Base-by-base conservation (phyloP, 1,140 invertebrate species). In the Zaprionus davidi region DNA sequence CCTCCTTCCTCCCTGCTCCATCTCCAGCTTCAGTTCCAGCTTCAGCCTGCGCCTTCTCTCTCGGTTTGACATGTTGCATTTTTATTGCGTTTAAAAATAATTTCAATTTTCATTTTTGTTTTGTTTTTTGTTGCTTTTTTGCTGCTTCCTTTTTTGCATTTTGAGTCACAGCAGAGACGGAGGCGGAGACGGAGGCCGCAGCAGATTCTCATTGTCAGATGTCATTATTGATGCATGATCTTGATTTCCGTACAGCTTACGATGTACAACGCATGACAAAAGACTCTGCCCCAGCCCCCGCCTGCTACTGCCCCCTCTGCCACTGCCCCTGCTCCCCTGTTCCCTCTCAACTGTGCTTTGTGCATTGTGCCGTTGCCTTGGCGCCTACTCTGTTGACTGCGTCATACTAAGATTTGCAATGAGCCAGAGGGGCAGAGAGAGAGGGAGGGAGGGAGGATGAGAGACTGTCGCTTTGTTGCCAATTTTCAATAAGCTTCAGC, bases 191-290 rank as follows among this genome's bases (percentile, higher is more conserved):
- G 0, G 38, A 5, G 5, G 58, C 38, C n/a, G 58, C 67, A 67
- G 44, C 71, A 71, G 73, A 36, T 71, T 76, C 79, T 81, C 80
- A 83, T 82, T 90, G 85, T 90, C 81, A 85, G 72, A 65, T 78
- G 85, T 82, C 82, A 81, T 90, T 90, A 90, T 90, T 90, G 85
- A 90, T 90, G 85, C 82, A 90, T 79, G 85, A 85, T 90, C 85
- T 90, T 80, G 85, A 88, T 90, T 90, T 81, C 75, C 59, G 58
- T 26, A 74, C 69, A 68, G 62, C 75, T 20, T 55, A 28, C 59
- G n/a, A 83, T 59, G 60, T 70, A 71, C 55, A 53, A 77, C 59
- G 62, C 67, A 78, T 72, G 69, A 87, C 71, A 77, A 77, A 77
- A 73, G 75, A 60, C 17, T 67, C 31, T 34, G 22, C 44, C 28